Evolutionary conservation across 2,113 vertebrate genomes (phyloP).

Genomic region (Glaucomys volans): DNA sequence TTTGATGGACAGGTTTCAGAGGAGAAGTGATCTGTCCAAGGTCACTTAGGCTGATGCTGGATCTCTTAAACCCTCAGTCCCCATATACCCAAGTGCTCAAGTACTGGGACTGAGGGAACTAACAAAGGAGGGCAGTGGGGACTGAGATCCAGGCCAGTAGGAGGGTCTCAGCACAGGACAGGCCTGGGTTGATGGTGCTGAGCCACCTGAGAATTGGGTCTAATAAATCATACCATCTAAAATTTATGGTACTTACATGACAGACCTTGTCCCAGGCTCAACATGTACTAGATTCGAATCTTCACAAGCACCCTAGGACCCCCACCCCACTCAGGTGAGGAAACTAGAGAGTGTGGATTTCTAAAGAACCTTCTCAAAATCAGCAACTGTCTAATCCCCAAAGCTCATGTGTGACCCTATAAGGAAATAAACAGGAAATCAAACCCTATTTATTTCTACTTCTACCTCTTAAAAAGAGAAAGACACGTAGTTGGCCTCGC

Average conservation of each 20-base stretch:
- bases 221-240: neutral
- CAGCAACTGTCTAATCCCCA: neutral
- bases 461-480: neutral
- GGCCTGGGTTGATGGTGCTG: accelerated
- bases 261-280: neutral
- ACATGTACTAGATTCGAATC: neutral
- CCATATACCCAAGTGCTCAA: no score
- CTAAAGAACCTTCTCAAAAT: neutral
- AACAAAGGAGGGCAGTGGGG: neutral
- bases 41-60: neutral
- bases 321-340: neutral
- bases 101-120: neutral
- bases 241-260: accelerated
- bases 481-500: constrained; percentile 76
- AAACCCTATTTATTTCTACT: neutral
- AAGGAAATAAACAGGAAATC: neutral
- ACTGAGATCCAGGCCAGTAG: neutral
- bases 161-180: neutral
- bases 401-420: neutral
- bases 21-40: neutral
- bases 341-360: neutral
- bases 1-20: neutral
- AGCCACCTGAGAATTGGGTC: neutral
- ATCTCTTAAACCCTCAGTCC: neutral
- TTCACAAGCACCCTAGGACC: neutral